phyloP scores from a whole-genome alignment of 2,797 vertebrate species.

The Linurgus olivaceus region DNA sequence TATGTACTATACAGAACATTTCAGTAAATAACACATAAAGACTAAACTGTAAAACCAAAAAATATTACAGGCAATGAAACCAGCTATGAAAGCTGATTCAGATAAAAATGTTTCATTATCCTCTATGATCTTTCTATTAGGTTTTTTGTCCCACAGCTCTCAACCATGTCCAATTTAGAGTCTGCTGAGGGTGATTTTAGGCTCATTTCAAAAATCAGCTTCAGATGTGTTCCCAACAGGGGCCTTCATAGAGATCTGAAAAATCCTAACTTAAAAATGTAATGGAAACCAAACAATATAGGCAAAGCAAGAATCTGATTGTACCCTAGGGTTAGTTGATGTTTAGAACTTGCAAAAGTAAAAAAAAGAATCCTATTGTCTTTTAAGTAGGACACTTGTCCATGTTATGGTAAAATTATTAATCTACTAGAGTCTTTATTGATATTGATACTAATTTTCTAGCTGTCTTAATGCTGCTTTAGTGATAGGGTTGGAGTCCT shows the following conservation, averaged over 20 bases:
- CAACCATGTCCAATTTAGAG: not conserved
- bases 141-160: not conserved
- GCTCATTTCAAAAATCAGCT: not conserved
- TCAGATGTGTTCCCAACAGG: not conserved
- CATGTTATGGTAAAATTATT: not conserved
- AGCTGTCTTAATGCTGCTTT: not conserved
- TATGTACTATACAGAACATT: accelerated
- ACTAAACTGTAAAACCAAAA: not conserved
- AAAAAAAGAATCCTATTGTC: not conserved
- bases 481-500: not conserved
- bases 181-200: not conserved
- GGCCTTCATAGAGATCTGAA: not conserved
- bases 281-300: not conserved
- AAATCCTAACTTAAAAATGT: not conserved
- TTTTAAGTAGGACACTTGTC: not conserved
- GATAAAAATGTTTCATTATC: not conserved
- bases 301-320: not conserved
- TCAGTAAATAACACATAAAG: not conserved
- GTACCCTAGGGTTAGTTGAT: not conserved
- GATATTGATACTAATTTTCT: not conserved
- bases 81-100: not conserved
- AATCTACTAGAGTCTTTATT: not conserved
- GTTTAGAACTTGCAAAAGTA: not conserved
- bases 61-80: not conserved
- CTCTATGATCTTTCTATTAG: not conserved